These are phyloP conservation scores for Meloidogyne exigua DNA, from an alignment of 1,140 invertebrate species.

Conservation along the genomic window DNA sequence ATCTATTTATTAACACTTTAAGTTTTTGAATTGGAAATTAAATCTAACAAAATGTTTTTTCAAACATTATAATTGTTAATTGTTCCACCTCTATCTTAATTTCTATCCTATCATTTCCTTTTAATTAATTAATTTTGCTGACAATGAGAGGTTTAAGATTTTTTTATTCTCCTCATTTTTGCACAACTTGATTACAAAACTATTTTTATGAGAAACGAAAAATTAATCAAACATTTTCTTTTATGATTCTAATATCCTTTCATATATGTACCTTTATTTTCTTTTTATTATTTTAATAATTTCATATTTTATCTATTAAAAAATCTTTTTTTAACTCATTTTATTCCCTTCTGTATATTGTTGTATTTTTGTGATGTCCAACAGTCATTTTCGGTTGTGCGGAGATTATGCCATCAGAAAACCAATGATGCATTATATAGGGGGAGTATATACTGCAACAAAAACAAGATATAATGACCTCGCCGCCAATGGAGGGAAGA, in stretches of 20 bases:
- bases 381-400: neutral
- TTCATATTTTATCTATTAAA: neutral
- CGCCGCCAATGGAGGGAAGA: neutral
- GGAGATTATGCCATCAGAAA: neutral
- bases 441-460: neutral
- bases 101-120: neutral
- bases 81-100: neutral
- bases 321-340: neutral
- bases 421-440: neutral
- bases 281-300: too few relatives aligned
- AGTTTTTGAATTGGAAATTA: too few relatives aligned
- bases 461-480: neutral
- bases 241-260: neutral
- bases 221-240: slow-evolving; percentile 1
- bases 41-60: neutral
- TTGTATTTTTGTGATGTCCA: neutral
- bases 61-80: neutral
- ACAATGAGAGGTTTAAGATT: neutral
- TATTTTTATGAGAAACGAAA: neutral
- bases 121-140: neutral
- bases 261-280: neutral
- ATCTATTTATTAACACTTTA: too few relatives aligned
- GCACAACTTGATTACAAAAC: neutral
- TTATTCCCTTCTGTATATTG: neutral
- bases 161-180: neutral